Evolutionary conservation across 2,888 invertebrate genomes (phyloP).

Genomic region (Teleogryllus oceanicus): DNA sequence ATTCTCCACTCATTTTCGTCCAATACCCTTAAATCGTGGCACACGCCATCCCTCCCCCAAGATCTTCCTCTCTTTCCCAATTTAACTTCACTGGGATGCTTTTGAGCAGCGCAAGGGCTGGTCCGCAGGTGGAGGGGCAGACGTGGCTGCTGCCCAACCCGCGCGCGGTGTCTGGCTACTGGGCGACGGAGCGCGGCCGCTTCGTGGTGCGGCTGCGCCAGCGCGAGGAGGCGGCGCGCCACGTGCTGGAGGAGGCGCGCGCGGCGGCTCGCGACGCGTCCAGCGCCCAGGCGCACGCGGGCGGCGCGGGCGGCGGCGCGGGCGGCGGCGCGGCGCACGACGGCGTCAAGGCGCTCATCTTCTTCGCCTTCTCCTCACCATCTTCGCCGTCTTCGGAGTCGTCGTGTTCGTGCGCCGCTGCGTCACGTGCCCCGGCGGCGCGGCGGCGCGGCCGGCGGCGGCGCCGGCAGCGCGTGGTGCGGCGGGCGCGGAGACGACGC

Average conservation of each 20-base stretch:
- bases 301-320: neutral
- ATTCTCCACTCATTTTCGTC: too few species aligned
- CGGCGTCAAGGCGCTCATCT: slow-evolving; percentile 42
- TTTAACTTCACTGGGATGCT: too few species aligned
- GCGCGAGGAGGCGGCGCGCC: neutral
- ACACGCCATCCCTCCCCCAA: too few species aligned
- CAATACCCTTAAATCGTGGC: too few species aligned
- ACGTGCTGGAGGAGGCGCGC: neutral
- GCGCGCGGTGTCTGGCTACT: slow-evolving; percentile 34
- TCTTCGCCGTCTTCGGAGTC: slow-evolving; percentile 44
- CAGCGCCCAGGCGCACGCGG: neutral
- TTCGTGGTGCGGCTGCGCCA: slow-evolving; percentile 34
- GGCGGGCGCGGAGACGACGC: slow-evolving; percentile 44
- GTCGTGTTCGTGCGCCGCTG: slow-evolving; percentile 44
- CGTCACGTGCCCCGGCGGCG: slow-evolving; percentile 43
- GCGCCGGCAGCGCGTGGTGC: slow-evolving; percentile 29
- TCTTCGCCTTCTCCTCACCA: slow-evolving; percentile 44
- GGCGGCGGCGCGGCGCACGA: slow-evolving; percentile 30
- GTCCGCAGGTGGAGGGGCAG: slow-evolving; percentile 23
- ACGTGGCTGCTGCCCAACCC: slow-evolving; percentile 29
- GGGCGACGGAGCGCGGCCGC: slow-evolving; percentile 35
- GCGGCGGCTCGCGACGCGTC: neutral
- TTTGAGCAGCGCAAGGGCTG: too few species aligned
- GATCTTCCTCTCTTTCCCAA: too few species aligned
- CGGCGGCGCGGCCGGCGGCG: slow-evolving; percentile 32